These are phyloP conservation scores for Haliclystus octoradiatus DNA, from an alignment of 30 jellyfish, hydroid and myxozoan species.

Conservation along the genomic window DNA sequence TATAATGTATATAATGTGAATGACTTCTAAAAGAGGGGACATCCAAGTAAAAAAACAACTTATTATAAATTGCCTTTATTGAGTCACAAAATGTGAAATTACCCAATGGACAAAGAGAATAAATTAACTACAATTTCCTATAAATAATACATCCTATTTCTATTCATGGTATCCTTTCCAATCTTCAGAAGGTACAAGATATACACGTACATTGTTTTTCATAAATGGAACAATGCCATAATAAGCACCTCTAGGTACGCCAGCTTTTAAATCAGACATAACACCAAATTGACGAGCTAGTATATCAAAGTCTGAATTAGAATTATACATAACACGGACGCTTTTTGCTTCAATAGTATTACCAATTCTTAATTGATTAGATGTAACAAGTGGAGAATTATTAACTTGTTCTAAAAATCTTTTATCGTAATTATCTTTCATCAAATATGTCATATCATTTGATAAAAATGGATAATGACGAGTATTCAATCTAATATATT, in stretches of 20 bases:
- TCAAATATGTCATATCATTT: slow-evolving; percentile 43
- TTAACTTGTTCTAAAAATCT: slow-evolving; percentile 38
- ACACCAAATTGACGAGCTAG: slow-evolving; percentile 58
- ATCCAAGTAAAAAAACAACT: too few species aligned
- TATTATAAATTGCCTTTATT: too few species aligned
- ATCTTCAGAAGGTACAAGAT: slow-evolving; percentile 58
- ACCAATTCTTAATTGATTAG: slow-evolving; percentile 25
- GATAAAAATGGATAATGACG: slow-evolving; percentile 57
- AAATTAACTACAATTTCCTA: too few species aligned
- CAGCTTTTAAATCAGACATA: slow-evolving; percentile 93
- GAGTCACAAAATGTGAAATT: too few species aligned
- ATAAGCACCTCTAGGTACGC: slow-evolving; percentile 96
- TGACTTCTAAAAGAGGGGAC: too few species aligned
- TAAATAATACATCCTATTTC: too few species aligned
- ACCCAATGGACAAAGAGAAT: too few species aligned
- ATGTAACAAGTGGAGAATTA: slow-evolving; percentile 27
- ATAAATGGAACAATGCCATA: slow-evolving; percentile 70
- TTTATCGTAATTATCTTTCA: slow-evolving; percentile 65
- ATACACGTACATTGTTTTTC: slow-evolving; percentile 31
- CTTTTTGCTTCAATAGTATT: slow-evolving; percentile 17
- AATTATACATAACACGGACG: slow-evolving; percentile 47
- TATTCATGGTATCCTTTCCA: slow-evolving; percentile 77
- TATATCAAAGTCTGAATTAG: slow-evolving; percentile 41
- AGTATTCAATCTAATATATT: slow-evolving; percentile 48
- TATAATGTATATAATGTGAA: too few species aligned